Base-by-base conservation (phyloP, 1,140 invertebrate species). In the Bicyclus anynana region DNA sequence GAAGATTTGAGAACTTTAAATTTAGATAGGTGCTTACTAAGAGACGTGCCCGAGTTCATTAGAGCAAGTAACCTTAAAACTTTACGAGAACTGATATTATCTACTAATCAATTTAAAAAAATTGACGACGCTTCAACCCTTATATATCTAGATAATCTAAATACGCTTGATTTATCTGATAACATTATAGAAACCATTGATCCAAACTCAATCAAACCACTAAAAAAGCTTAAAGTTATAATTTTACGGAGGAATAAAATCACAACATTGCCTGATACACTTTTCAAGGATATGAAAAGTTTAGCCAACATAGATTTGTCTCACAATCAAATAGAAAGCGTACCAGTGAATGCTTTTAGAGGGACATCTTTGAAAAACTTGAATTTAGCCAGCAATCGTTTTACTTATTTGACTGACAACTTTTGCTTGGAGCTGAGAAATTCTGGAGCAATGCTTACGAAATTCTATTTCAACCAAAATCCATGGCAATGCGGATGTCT, bases 401-500 rank as follows among this genome's bases (percentile, higher is more conserved):
- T 85, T n/a, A 76, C 82, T 5, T 87, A 78, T 66, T 70, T 87
- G 21, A 42, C 50, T 5, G 71, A 74, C 35, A 87, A 87, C 59
- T 87, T 87, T 58, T 77, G 74, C 49, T 67, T 80, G 38, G 78
- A 80, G 29, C 51, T 87, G 4, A 74, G 59, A 35, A 85, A 83
- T 50, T 80, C 75, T 13, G 81, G 82, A 2, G 70, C 60, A 0
- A 59, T 53, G 9, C 49, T 87, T 9, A 71, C 57, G 5, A 81
- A 81, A 23, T 82, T 85, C 48, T 76, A 69, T 38, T 80, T 87
- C n/a, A 71, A 76, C n/a, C 63, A 77, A 6, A 87, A 87, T 52
- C 84, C 84, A 2, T 85, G 82, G 82, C 82, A 87, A 20, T 87
- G 84, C 67, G 54, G 70, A 5, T 87, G 84, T 50, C 53, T 87